phyloP scores from a whole-genome alignment of 2,797 vertebrate genomes.

The Nannoperca obscura region DNA sequence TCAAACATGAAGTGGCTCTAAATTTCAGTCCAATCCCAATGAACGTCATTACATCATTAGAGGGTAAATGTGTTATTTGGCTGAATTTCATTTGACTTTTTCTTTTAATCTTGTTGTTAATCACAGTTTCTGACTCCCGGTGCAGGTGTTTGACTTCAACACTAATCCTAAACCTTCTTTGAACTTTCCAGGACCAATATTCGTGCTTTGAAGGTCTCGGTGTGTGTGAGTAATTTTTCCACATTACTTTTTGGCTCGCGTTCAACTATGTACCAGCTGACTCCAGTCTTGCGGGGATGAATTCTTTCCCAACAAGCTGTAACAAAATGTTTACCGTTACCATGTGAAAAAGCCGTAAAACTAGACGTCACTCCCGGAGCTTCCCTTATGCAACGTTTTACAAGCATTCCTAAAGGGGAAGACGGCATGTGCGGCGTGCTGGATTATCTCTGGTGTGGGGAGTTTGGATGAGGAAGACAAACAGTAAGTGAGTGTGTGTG shows the following conservation, averaged over 20 bases:
- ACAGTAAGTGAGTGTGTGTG: background rate
- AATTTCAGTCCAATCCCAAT: background rate
- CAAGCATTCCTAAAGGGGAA: conserved; percentile 46
- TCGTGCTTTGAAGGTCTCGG: conserved; percentile 3
- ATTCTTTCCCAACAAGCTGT: conserved; percentile 55
- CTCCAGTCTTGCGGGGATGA: conserved; percentile 27
- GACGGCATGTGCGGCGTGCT: background rate
- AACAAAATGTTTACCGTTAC: conserved; percentile 66
- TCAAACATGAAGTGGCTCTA: conserved; percentile 15
- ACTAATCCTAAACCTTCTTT: background rate
- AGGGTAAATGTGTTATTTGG: background rate
- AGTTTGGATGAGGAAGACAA: conserved; percentile 9
- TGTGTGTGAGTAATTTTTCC: conserved; percentile 57
- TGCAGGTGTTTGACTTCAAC: conserved; percentile 12
- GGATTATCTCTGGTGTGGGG: conserved; percentile 28
- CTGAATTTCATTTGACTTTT: background rate
- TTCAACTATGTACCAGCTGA: conserved; percentile 56
- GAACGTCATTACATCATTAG: background rate
- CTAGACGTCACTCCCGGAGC: conserved; percentile 35
- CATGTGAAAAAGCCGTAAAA: conserved; percentile 17
- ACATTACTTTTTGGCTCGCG: conserved; percentile 57
- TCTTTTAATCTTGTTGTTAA: background rate
- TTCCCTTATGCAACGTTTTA: conserved; percentile 38
- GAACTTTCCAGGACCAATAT: conserved; percentile 37
- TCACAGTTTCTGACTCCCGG: background rate